Conservation (phyloP, 2,888 invertebrate species). For the Tricholauxania praeusta region DNA sequence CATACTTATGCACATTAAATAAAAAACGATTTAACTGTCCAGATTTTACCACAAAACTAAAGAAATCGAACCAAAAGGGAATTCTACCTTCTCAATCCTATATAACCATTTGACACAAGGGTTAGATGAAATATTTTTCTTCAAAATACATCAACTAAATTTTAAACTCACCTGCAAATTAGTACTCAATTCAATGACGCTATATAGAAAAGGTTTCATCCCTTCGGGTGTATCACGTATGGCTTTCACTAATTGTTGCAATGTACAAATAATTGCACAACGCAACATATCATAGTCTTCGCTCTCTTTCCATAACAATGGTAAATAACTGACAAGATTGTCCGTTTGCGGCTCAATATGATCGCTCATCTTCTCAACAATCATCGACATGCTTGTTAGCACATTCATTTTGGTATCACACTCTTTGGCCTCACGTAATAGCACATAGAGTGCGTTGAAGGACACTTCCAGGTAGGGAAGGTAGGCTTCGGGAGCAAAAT, state of each 20-base stretch:
- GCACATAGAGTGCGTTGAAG: slow-evolving; percentile 83
- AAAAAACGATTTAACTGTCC: no score
- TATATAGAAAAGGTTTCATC: slow-evolving; percentile 75
- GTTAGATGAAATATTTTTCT: background rate
- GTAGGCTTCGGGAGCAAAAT: slow-evolving; percentile 89
- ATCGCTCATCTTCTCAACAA: slow-evolving; percentile 87
- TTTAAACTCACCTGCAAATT: slow-evolving; percentile 72
- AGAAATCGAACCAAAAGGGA: background rate
- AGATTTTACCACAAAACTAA: no score
- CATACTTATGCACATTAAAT: no score
- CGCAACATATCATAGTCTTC: slow-evolving; percentile 89
- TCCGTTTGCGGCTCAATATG: slow-evolving; percentile 76
- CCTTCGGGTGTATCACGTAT: slow-evolving; percentile 72
- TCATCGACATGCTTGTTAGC: slow-evolving; percentile 87
- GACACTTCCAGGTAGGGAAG: slow-evolving; percentile 83
- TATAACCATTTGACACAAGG: background rate
- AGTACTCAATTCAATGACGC: slow-evolving; percentile 80
- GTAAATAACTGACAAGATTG: slow-evolving; percentile 84
- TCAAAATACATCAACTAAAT: background rate
- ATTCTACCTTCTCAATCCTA: background rate
- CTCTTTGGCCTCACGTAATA: slow-evolving; percentile 88
- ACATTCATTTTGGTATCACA: slow-evolving; percentile 97
- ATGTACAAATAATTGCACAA: slow-evolving; percentile 89
- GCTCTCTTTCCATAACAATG: slow-evolving; percentile 89
- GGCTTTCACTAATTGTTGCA: slow-evolving; percentile 84